Evolutionary conservation across 1,140 invertebrate genomes (phyloP), one percentile per base, ranked within the genome.

Genomic region (Cotesia typhae): DNA sequence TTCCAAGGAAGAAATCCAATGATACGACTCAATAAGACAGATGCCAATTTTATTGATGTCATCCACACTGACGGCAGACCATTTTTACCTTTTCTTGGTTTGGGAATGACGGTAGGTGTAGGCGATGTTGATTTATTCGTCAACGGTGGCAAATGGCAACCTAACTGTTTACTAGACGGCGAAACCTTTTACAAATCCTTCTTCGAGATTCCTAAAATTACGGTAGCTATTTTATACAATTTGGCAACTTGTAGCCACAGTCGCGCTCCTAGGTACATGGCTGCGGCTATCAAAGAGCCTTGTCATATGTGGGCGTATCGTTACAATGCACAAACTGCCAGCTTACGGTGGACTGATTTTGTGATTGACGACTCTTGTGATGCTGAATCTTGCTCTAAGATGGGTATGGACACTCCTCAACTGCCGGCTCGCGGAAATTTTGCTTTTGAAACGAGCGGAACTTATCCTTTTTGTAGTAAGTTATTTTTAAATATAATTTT

Each of bases 21-120:
- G 64, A 82, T 85, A 0, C 79, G 87, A 51, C 74, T 89, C 37
- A 74, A 82, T 71, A 75, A 80, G 5, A 77, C 71, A 4, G 87
- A 89, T 75, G 88, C 84, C 5, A 74, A 81, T 9, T 88, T 88
- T 74, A 82, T 89, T 0, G 87, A 88, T 41, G 82, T 87, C 28
- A 70, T 88, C 10, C 88, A 89, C 73, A 88, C 88, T 4, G 87
- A 88, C 78, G 84, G 81, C 20, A 79, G 76, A 73, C 84, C 83
- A 67, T 81, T 84, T 17, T 37, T 85, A 41, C 84, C 84, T n/a
- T 71, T 78, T 36, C 70, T 87, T 3, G 86, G 86, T 35, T 80
- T 87, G 36, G 86, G 86, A 51, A 82, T 87, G 75, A 81, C 80
- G 6, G 47, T n/a, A 10, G 79, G 83, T 12, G 79, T 80, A 36